These are phyloP conservation scores for Cremastinae sp. DNA, from an alignment of 2,888 invertebrate species.

Conservation along the genomic window DNA sequence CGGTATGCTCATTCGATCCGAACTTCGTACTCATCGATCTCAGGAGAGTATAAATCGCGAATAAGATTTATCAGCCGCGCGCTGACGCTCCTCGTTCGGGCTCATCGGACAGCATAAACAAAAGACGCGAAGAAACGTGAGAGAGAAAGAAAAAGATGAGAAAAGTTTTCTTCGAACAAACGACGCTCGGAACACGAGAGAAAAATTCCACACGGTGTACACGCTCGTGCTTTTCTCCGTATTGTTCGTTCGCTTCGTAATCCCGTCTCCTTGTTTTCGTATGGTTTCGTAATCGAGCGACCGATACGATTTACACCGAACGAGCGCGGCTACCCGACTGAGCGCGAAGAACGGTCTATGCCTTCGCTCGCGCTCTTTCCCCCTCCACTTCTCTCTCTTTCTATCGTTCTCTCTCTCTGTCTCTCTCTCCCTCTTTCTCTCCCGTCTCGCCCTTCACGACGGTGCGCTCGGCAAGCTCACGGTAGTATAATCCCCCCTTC, in stretches of 20 bases:
- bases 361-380: slow-evolving; percentile 54
- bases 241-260: background rate
- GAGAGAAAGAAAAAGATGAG: too few relatives aligned
- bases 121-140: background rate
- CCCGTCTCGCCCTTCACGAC: slow-evolving; percentile 24
- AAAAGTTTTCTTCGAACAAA: background rate
- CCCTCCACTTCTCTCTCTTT: slow-evolving; percentile 1
- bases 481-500: slow-evolving; percentile 54
- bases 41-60: too few relatives aligned
- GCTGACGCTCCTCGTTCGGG: too few relatives aligned
- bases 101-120: background rate
- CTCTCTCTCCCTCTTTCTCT: slow-evolving; percentile 2
- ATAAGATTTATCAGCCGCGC: too few relatives aligned
- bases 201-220: background rate
- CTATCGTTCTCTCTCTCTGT: slow-evolving; percentile 36
- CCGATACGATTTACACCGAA: slow-evolving; percentile 60
- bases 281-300: slow-evolving; percentile 27
- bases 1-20: slow-evolving; percentile 16
- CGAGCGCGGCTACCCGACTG: slow-evolving; percentile 70
- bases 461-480: slow-evolving; percentile 49
- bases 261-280: slow-evolving; percentile 11
- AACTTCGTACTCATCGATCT: background rate
- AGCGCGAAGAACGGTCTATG: slow-evolving; percentile 66
- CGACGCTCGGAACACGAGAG: background rate
- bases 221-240: too few relatives aligned